A percentile compares a stretch with the other conserved stretches of the same genome.
Evolutionary conservation across 2,113 vertebrate species (phyloP).

Genomic region (Urocolius indicus): DNA sequence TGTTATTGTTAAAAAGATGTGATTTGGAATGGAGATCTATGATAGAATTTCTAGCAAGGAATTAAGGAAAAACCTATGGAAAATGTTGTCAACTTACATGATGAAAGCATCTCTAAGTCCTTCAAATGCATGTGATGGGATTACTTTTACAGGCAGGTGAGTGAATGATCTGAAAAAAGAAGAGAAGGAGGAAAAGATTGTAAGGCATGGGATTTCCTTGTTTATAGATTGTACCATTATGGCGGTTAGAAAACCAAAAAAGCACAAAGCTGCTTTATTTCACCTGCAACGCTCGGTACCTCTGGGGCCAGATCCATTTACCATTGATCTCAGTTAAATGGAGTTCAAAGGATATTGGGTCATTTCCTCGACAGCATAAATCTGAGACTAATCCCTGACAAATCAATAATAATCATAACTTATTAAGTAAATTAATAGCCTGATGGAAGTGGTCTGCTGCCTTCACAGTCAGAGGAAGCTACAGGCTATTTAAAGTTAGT

Average conservation of each 20-base stretch:
- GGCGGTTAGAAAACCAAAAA: background rate
- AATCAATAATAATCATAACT: constrained; percentile 8
- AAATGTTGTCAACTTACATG: constrained; percentile 83
- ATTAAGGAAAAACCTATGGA: background rate
- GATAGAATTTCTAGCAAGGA: constrained; percentile 10
- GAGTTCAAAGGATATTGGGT: background rate
- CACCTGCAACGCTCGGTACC: background rate
- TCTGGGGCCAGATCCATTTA: background rate
- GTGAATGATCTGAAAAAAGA: constrained; percentile 81
- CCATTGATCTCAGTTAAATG: background rate
- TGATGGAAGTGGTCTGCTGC: background rate
- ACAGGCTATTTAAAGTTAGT: background rate
- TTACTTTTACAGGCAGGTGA: constrained; percentile 84
- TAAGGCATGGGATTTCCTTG: background rate
- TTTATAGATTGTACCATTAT: background rate
- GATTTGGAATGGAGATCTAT: constrained; percentile 8
- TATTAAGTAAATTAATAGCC: background rate
- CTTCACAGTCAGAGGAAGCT: background rate
- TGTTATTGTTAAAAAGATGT: background rate
- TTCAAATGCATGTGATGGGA: constrained; percentile 85
- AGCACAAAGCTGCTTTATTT: background rate
- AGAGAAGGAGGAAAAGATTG: background rate
- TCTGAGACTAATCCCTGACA: background rate
- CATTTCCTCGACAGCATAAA: background rate
- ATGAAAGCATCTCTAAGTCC: constrained; percentile 84